These are phyloP conservation scores for Ophioderma brevispina DNA, from an alignment of 35 echinoderm and acorn worm genomes.

Conservation along the genomic window DNA sequence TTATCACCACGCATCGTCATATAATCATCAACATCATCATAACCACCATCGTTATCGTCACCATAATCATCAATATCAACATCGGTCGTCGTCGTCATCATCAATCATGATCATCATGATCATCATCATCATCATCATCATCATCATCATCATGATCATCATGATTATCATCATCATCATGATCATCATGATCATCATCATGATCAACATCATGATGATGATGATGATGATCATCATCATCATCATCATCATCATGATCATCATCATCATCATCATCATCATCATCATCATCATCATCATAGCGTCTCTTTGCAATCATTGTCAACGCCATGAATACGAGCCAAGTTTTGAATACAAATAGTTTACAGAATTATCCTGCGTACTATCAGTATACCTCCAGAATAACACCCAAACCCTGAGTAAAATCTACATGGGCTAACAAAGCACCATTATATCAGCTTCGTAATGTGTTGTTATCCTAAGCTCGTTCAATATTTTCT, in stretches of 20 bases:
- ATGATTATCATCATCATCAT: conserved; percentile 13
- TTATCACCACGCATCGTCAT: neutral
- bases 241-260: neutral
- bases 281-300: neutral
- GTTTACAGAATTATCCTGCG: too few species aligned
- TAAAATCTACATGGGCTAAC: too few species aligned
- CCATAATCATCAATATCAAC: neutral
- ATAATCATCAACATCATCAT: conserved; percentile 2
- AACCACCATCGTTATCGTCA: neutral
- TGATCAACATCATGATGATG: neutral
- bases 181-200: conserved; percentile 9
- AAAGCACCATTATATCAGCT: too few species aligned
- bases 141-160: conserved; percentile 9
- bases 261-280: neutral
- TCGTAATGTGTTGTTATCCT: too few species aligned
- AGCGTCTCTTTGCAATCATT: too few species aligned
- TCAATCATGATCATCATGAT: conserved; percentile 12
- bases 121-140: conserved; percentile 30
- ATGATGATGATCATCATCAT: conserved; percentile 3
- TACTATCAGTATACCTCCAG: too few species aligned
- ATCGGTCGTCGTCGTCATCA: neutral
- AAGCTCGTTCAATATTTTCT: too few species aligned
- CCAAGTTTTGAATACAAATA: too few species aligned
- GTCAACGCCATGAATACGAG: too few species aligned
- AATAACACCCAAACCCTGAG: too few species aligned